These are phyloP conservation scores for Lithosia quadra DNA, from an alignment of 2,888 invertebrate genomes.

Conservation along the genomic window DNA sequence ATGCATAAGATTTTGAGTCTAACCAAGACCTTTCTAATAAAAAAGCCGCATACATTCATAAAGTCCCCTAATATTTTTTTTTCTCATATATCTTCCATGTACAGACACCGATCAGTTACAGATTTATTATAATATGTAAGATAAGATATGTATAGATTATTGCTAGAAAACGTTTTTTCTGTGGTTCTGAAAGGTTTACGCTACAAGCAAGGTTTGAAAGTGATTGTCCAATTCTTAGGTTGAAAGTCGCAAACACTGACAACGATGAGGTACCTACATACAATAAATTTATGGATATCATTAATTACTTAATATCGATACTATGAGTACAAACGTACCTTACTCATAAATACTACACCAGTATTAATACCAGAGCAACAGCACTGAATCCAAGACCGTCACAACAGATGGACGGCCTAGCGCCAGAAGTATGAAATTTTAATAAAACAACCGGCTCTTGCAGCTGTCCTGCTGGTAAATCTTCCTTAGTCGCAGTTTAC, in stretches of 20 bases:
- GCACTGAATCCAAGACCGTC: background rate
- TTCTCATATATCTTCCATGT: too few species aligned
- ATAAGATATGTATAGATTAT: background rate
- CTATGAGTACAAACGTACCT: background rate
- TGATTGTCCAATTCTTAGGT: background rate
- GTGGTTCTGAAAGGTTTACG: background rate
- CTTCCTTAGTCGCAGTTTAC: constrained; percentile 9
- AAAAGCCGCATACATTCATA: too few species aligned
- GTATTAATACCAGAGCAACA: background rate
- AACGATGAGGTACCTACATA: background rate
- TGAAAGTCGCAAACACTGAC: background rate
- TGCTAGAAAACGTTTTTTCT: background rate
- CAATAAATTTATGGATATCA: too few species aligned
- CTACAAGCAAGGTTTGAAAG: background rate
- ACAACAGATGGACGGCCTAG: background rate
- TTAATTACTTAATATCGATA: background rate
- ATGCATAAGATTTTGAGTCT: too few species aligned
- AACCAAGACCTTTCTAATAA: too few species aligned
- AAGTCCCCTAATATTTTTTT: too few species aligned
- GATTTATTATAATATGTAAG: too few species aligned
- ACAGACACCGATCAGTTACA: too few species aligned
- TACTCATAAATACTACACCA: constrained; percentile 3
- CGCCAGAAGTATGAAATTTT: constrained; percentile 13
- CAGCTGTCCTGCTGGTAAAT: constrained; percentile 7
- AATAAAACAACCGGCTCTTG: constrained; percentile 7